Conservation (phyloP, 2,888 invertebrate species). For the Drosophila demipolita region DNA sequence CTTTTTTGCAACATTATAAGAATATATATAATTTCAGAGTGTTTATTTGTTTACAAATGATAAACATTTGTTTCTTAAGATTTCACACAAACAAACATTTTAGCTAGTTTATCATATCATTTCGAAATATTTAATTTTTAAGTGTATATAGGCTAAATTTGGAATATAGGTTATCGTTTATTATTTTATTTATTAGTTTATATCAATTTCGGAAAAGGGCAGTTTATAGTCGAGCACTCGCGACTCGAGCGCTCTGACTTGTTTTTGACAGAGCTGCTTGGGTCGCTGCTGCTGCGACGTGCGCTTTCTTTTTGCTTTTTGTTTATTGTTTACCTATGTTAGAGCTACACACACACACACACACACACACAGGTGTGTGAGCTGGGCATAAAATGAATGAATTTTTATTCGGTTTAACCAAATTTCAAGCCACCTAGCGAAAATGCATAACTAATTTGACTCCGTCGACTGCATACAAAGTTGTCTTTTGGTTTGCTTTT, state of each 20-base stretch:
- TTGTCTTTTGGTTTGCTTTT: not conserved
- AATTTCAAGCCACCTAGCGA: slow-evolving; percentile 32
- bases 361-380: slow-evolving; percentile 22
- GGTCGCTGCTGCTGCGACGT: slow-evolving; percentile 51
- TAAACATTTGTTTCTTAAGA: not conserved
- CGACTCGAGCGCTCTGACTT: slow-evolving; percentile 12
- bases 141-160: not conserved
- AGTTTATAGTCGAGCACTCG: slow-evolving; percentile 1
- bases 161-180: not conserved
- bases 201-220: not conserved
- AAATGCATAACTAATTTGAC: slow-evolving; percentile 66
- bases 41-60: not conserved
- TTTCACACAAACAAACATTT: not conserved
- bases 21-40: not conserved
- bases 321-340: slow-evolving; percentile 76
- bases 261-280: slow-evolving; percentile 49
- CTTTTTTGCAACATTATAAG: not conserved
- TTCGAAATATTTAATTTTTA: not conserved
- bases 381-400: slow-evolving; percentile 55
- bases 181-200: not conserved
- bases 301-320: slow-evolving; percentile 80
- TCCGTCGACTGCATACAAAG: slow-evolving; percentile 61
- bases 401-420: slow-evolving; percentile 56
- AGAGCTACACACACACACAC: slow-evolving; percentile 51
- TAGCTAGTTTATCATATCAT: not conserved